These are phyloP conservation scores for Platichthys flesus DNA, from an alignment of 2,113 vertebrate species.

Conservation along the genomic window DNA sequence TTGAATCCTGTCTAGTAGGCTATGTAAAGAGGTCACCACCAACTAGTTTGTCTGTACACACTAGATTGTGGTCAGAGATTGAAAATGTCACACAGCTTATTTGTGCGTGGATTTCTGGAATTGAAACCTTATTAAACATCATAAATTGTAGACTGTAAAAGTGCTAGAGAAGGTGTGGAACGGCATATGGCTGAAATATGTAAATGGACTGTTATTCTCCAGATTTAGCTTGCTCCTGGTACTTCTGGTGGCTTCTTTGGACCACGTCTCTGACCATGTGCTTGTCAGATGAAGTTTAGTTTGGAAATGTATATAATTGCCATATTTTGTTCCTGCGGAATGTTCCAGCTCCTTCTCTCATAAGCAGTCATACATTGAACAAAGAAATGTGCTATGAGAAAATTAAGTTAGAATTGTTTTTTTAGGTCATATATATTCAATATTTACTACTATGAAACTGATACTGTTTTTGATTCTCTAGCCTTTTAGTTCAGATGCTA, in stretches of 20 bases:
- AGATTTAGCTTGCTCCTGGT: not conserved
- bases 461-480: not conserved
- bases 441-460: not conserved
- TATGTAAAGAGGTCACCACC: conserved; percentile 19
- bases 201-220: not conserved
- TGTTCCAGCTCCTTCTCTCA: not conserved
- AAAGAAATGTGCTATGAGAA: not conserved
- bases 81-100: conserved; percentile 32
- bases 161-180: not conserved
- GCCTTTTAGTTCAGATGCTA: no score
- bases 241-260: no score
- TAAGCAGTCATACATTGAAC: not conserved
- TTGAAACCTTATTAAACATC: not conserved
- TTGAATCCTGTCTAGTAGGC: conserved; percentile 26
- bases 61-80: conserved; percentile 12
- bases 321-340: not conserved
- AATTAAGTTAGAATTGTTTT: no score
- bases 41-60: not conserved
- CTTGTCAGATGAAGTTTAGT: not conserved
- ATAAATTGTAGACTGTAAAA: not conserved
- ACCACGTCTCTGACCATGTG: not conserved
- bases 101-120: conserved; percentile 14
- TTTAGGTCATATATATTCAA: no score
- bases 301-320: not conserved
- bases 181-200: not conserved